Percentiles rank a stretch among this genome's conserved stretches.
phyloP scores from a whole-genome alignment of 2,888 invertebrate species.

The Perizoma flavofasciatum region DNA sequence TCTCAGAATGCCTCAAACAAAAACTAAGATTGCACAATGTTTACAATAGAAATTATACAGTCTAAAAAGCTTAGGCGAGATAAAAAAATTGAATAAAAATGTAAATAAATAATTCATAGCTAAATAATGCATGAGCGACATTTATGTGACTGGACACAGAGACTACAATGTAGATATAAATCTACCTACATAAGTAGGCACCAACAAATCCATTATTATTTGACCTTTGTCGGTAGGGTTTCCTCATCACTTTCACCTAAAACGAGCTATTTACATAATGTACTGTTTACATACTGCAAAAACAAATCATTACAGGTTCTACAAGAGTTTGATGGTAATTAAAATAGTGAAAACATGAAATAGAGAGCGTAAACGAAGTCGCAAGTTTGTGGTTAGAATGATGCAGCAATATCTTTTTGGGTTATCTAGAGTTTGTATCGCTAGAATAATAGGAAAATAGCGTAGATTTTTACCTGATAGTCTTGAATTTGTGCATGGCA shows the following conservation, averaged over 20 bases:
- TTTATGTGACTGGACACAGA: neutral
- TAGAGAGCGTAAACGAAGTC: neutral
- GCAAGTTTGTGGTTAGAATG: conserved; percentile 65
- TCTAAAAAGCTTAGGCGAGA: too few species aligned
- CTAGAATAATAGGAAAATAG: conserved; percentile 8
- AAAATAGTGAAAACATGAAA: conserved; percentile 4
- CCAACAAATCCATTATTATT: neutral
- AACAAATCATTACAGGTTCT: neutral
- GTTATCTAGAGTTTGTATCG: conserved; percentile 10
- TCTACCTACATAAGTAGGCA: conserved; percentile 1
- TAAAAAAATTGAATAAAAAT: conserved; percentile 9
- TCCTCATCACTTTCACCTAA: conserved; percentile 4
- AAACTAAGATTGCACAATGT: neutral
- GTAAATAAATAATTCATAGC: conserved; percentile 4
- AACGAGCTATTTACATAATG: neutral
- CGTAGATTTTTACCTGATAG: conserved; percentile 62
- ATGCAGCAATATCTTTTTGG: conserved; percentile 52
- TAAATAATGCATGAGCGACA: conserved; percentile 20
- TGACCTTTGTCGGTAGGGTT: neutral
- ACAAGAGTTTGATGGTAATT: neutral
- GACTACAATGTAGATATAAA: neutral
- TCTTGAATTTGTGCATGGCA: conserved; percentile 83
- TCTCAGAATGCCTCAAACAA: neutral
- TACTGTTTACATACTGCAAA: neutral
- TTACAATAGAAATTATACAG: too few species aligned